A percentile compares a stretch with the other conserved stretches of the same genome.
These are phyloP conservation scores for Uropetala carovei DNA, from an alignment of 2,888 invertebrate species.

Conservation along the genomic window DNA sequence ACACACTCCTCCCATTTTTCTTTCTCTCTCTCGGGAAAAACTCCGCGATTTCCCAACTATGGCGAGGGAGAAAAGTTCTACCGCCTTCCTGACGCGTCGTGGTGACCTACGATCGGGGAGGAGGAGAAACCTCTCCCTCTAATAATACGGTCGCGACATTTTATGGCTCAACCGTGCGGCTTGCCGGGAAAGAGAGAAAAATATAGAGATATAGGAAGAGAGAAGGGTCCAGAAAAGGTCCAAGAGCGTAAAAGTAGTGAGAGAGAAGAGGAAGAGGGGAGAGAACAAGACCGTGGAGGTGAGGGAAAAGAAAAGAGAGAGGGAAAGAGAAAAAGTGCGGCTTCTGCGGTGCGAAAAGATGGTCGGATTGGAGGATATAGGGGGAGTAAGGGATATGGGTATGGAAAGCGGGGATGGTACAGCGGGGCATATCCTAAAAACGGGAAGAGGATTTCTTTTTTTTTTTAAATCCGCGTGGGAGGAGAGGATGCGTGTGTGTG, in stretches of 20 bases:
- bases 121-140: conserved; percentile 14
- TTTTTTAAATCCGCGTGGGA: too few species aligned
- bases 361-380: not conserved
- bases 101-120: conserved; percentile 40
- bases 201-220: not conserved
- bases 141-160: conserved; percentile 38
- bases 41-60: not conserved
- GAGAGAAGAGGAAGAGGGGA: not conserved
- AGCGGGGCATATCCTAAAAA: not conserved
- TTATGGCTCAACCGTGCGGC: conserved; percentile 16
- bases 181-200: not conserved
- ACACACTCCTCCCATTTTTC: not conserved
- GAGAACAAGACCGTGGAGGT: not conserved
- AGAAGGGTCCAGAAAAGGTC: not conserved
- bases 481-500: not conserved
- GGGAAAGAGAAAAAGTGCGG: not conserved
- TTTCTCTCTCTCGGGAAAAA: not conserved
- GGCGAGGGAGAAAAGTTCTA: not conserved
- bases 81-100: conserved; percentile 16
- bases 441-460: too few species aligned
- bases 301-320: not conserved
- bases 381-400: not conserved
- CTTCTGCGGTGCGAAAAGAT: not conserved
- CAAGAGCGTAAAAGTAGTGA: not conserved
- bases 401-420: not conserved